Conservation (phyloP, 64 coral and sea anemone genomes). For the Montipora foliosa region DNA sequence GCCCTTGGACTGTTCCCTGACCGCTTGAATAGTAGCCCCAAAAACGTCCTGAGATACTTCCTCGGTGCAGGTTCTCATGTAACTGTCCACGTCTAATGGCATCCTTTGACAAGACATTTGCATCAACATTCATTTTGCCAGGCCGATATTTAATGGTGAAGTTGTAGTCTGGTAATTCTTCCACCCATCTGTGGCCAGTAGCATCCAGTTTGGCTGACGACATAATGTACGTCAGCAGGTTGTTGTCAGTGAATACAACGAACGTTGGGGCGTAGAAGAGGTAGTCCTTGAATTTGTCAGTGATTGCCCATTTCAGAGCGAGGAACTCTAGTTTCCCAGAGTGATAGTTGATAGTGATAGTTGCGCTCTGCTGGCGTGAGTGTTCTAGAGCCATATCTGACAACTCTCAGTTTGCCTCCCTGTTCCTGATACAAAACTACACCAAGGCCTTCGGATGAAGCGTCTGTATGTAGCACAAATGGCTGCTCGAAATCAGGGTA, state of each 20-base stretch:
- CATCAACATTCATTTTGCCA: neutral
- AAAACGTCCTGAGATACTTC: neutral
- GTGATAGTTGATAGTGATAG: neutral
- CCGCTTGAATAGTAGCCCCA: neutral
- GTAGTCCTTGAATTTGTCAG: slow-evolving; percentile 23
- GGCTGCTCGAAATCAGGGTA: neutral
- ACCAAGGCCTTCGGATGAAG: neutral
- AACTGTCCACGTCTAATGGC: neutral
- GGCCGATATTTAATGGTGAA: neutral
- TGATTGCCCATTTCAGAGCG: neutral
- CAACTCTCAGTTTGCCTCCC: slow-evolving; percentile 24
- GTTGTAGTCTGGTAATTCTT: neutral
- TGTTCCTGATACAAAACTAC: neutral
- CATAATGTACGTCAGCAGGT: slow-evolving; percentile 1
- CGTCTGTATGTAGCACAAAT: slow-evolving; percentile 3
- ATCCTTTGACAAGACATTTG: neutral
- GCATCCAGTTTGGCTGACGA: neutral
- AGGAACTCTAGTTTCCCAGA: slow-evolving; percentile 5
- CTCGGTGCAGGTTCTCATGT: neutral
- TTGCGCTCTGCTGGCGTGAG: neutral
- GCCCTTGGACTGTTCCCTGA: neutral
- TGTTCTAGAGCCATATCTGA: neutral
- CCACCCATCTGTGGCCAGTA: neutral
- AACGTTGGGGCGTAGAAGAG: neutral
- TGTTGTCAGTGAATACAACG: slow-evolving; percentile 7